Evolutionary conservation across 2,888 invertebrate species (phyloP).

Genomic region (Hymenopus coronatus): DNA sequence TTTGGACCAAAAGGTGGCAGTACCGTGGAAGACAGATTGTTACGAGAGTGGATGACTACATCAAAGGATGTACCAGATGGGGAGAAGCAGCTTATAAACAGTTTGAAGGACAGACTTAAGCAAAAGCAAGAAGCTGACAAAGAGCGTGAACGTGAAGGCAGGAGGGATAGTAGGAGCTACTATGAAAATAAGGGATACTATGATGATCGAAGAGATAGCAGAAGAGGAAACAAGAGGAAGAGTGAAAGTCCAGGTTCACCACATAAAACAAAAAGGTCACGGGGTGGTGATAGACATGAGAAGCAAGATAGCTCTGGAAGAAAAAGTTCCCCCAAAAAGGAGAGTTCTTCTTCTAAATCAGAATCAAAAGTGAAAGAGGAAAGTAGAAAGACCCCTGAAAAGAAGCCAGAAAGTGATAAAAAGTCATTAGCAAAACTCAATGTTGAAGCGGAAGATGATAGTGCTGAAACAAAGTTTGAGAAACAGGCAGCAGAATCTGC

Average conservation of each 20-base stretch:
- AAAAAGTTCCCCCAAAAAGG: not conserved
- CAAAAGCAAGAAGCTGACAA: slow-evolving; percentile 51
- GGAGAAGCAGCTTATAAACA: slow-evolving; percentile 51
- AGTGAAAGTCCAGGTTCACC: slow-evolving; percentile 34
- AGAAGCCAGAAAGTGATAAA: slow-evolving; percentile 3
- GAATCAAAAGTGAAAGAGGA: not conserved
- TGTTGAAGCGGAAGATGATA: slow-evolving; percentile 31
- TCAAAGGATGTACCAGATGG: slow-evolving; percentile 51
- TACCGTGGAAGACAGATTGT: slow-evolving; percentile 40
- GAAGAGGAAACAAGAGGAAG: slow-evolving; percentile 29
- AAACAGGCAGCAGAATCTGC: slow-evolving; percentile 43
- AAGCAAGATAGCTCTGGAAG: not conserved
- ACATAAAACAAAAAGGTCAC: slow-evolving; percentile 26
- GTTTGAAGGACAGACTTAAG: slow-evolving; percentile 53
- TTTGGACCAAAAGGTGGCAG: not conserved
- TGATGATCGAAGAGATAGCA: slow-evolving; percentile 44
- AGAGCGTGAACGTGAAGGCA: slow-evolving; percentile 32
- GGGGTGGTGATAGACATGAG: not conserved
- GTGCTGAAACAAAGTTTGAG: slow-evolving; percentile 44
- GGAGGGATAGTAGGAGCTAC: slow-evolving; percentile 5
- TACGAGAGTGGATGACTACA: slow-evolving; percentile 51
- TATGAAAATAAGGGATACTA: slow-evolving; percentile 41
- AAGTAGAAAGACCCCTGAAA: not conserved
- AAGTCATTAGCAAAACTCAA: not conserved
- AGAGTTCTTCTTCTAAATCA: not conserved